Conservation (phyloP, 2,797 vertebrate species). For the Acrossocheilus wenchowensis region DNA sequence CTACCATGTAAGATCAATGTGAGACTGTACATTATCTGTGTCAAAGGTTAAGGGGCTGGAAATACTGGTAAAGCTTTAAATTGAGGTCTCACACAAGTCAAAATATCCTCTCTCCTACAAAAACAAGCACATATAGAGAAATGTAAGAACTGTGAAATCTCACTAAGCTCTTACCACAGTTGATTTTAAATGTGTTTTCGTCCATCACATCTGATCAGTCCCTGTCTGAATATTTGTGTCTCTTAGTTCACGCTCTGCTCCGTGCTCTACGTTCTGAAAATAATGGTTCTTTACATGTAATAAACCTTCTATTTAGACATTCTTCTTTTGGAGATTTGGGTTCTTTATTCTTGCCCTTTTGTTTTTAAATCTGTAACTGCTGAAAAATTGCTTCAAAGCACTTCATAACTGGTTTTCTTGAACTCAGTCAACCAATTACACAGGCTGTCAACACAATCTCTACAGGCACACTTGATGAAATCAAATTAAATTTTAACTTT, state of each 20-base stretch:
- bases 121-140: not conserved
- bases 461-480: not conserved
- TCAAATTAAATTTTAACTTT: not conserved
- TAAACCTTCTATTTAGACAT: not conserved
- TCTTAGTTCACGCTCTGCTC: not conserved
- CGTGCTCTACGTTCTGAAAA: not conserved
- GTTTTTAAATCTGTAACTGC: not conserved
- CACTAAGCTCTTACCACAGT: not conserved
- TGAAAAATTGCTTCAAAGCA: not conserved
- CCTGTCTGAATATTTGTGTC: not conserved
- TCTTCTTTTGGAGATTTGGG: not conserved
- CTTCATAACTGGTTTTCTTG: not conserved
- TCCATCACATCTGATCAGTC: not conserved
- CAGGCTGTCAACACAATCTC: not conserved
- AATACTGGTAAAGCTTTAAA: conserved; percentile 17
- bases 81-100: not conserved
- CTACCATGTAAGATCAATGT: conserved; percentile 34
- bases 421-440: not conserved
- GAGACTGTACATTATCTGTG: conserved; percentile 38
- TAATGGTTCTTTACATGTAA: not conserved
- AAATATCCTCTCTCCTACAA: not conserved
- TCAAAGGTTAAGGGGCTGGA: conserved; percentile 22
- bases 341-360: not conserved
- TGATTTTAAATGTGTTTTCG: not conserved
- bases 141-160: not conserved